Percentiles rank a stretch among this genome's conserved stretches.
Conservation (phyloP, 2,113 vertebrate species). For the Coregonus clupeaformis region DNA sequence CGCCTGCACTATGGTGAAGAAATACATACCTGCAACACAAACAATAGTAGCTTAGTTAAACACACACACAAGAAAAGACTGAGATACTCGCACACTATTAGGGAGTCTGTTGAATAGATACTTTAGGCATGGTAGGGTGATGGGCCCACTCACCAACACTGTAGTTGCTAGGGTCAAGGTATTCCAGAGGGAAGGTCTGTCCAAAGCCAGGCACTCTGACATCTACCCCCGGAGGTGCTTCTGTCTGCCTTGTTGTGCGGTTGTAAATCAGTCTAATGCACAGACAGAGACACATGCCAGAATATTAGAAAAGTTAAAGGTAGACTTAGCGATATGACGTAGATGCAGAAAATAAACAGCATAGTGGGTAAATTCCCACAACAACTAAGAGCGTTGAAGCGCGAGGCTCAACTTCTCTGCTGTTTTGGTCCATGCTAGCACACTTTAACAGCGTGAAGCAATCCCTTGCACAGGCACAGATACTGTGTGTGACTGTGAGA, state of each 20-base stretch:
- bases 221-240: constrained; percentile 86
- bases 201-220: constrained; percentile 92
- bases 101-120: background rate
- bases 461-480: no score
- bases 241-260: constrained; percentile 77
- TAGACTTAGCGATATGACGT: no score
- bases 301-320: background rate
- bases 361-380: no score
- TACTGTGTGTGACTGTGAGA: no score
- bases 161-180: constrained; percentile 91
- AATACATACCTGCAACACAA: constrained; percentile 87
- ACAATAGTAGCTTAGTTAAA: constrained; percentile 48
- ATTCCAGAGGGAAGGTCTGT: constrained; percentile 87
- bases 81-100: constrained; percentile 7
- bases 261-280: constrained; percentile 86
- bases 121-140: background rate
- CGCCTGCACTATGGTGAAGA: constrained; percentile 87
- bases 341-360: no score
- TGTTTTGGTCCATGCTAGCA: no score
- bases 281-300: background rate
- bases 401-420: no score
- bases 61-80: constrained; percentile 58
- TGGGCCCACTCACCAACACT: constrained; percentile 80
- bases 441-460: no score
- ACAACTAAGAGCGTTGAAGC: no score